These are phyloP conservation scores for Silurus glanis DNA, from an alignment of 2,113 vertebrate genomes.

Conservation along the genomic window DNA sequence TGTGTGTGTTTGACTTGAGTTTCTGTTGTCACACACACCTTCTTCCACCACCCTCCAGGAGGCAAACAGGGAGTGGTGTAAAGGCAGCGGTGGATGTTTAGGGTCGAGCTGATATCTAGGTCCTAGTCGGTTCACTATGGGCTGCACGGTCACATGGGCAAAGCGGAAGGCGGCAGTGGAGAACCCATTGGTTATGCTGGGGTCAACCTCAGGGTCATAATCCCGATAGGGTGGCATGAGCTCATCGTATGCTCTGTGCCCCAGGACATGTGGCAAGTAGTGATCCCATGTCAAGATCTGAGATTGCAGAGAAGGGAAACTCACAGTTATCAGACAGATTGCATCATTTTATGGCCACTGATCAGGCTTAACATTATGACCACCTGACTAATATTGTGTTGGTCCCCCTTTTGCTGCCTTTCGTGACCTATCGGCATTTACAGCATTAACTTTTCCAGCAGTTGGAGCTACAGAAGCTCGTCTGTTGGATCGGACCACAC, in stretches of 20 bases:
- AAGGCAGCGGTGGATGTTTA: conserved; percentile 68
- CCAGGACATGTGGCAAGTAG: conserved; percentile 74
- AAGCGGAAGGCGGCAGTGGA: conserved; percentile 78
- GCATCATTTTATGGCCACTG: neutral
- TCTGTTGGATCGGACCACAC: too few species aligned
- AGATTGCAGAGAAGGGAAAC: conserved; percentile 22
- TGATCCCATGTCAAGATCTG: conserved; percentile 78
- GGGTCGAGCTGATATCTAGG: conserved; percentile 66
- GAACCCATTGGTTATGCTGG: conserved; percentile 75
- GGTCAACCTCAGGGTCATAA: conserved; percentile 68
- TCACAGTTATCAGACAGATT: neutral
- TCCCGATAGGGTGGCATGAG: conserved; percentile 69
- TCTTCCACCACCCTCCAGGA: conserved; percentile 77
- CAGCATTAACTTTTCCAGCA: too few species aligned
- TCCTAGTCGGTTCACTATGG: conserved; percentile 69
- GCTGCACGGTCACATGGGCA: conserved; percentile 77
- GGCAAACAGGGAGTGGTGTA: conserved; percentile 77
- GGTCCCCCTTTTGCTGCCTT: too few species aligned
- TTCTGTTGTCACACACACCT: conserved; percentile 58
- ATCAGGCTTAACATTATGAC: too few species aligned
- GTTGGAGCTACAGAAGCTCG: too few species aligned
- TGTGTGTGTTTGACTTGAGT: neutral
- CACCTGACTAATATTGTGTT: too few species aligned
- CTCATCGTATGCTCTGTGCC: conserved; percentile 53
- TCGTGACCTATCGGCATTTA: too few species aligned